Evolutionary conservation across 2,888 invertebrate species (phyloP), one percentile per base, ranked within the genome.

Genomic region (Rhagophthalmus giganteus): DNA sequence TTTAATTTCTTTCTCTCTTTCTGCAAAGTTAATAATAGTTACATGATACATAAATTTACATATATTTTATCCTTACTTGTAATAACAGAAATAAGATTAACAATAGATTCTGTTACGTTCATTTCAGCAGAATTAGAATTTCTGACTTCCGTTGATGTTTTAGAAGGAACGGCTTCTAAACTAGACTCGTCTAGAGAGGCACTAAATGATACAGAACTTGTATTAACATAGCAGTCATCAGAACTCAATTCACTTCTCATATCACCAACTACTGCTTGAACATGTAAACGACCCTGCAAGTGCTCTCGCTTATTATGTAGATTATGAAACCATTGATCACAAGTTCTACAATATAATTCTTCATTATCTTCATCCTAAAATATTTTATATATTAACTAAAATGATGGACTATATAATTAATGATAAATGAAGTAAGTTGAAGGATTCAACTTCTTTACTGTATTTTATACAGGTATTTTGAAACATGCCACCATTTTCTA

Each of bases 261-360:
- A 51, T 74, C 74, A 12, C 74, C 75, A 4, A 74, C 74, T 16
- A 75, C 67, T 4, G 72, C 70, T 68, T 73, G 78, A 37, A 79
- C 71, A 66, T 82, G 82, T 55, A 79, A 78, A 52, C 77, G 71
- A 4, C 81, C 81, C 64, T 78, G 78, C 57, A 81, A 70, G 67
- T 82, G 82, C 59, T 81, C 81, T 42, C 77, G 74, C 64, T 81
- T 81, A 65, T 82, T 81, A 62, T 81, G 81, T 26, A 78, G 65
- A 54, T 79, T 79, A 51, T 78, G 79, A 63, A 82, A 82, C 74
- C 79, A 80, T 61, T 80, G 79, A 63, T 81, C 78, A 66, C 82
- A 82, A 2, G 79, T 77, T 48, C 78, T 73, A 63, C 82, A 82
- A 62, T 81, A 79, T 32, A 81, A 67, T 60, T 80, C 79, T 62